A percentile compares a stretch with the other conserved stretches of the same genome.
Evolutionary conservation across 1,140 invertebrate species (phyloP).

Genomic region (Philopotamus ludificatus): DNA sequence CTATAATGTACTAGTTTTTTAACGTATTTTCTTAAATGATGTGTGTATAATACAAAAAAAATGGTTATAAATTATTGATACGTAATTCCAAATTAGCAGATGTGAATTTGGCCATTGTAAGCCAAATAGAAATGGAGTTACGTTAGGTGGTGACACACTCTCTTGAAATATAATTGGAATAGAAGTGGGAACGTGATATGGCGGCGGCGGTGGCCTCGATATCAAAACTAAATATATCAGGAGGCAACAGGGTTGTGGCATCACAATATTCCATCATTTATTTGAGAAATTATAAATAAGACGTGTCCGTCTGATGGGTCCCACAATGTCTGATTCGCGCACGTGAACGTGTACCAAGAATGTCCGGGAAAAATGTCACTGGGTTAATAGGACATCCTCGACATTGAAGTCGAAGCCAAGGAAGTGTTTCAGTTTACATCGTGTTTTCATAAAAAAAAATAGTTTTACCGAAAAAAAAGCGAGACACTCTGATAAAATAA

Average conservation of each 20-base stretch:
- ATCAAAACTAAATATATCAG: constrained; percentile 17
- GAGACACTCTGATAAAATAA: too few species aligned
- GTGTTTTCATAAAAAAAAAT: too few species aligned
- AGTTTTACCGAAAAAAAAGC: too few species aligned
- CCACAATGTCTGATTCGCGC: too few species aligned
- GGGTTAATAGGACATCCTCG: background rate
- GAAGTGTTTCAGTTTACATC: background rate
- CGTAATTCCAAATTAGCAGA: too few species aligned
- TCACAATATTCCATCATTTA: background rate
- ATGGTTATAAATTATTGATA: too few species aligned
- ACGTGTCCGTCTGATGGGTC: too few species aligned
- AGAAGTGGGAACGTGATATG: constrained; percentile 25
- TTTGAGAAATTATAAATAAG: background rate
- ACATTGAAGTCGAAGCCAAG: background rate
- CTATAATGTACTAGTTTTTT: too few species aligned
- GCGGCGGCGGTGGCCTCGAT: constrained; percentile 2
- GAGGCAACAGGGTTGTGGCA: background rate
- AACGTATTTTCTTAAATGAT: too few species aligned
- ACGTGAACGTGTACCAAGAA: background rate
- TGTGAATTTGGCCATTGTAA: background rate
- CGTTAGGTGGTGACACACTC: constrained; percentile 23
- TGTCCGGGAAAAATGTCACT: background rate
- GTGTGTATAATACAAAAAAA: too few species aligned
- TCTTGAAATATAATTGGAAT: constrained; percentile 27
- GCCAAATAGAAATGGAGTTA: constrained; percentile 7